Conservation (phyloP, 2,113 vertebrate genomes). For the Hyperopisus bebe region DNA sequence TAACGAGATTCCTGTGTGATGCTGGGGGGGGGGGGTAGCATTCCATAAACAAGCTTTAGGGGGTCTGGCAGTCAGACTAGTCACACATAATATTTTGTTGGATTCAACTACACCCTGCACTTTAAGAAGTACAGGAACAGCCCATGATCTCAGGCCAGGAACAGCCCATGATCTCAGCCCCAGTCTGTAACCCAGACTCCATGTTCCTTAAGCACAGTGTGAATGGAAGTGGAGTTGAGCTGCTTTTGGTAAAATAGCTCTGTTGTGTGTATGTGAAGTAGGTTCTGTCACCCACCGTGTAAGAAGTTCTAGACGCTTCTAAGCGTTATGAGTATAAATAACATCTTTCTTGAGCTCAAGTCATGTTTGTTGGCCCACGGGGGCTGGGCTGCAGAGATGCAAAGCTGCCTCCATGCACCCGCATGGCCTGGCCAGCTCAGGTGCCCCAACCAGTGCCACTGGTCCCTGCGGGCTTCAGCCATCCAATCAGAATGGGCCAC, state of each 20-base stretch:
- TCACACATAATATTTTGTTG: slow-evolving; percentile 39
- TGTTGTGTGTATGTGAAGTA: not conserved
- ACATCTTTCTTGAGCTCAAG: not conserved
- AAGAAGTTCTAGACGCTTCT: not conserved
- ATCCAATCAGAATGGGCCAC: slow-evolving; percentile 36
- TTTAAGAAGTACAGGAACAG: slow-evolving; percentile 41
- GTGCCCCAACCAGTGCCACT: not conserved
- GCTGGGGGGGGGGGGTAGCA: slow-evolving; percentile 30
- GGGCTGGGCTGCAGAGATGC: not conserved
- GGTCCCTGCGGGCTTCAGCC: slow-evolving; percentile 20
- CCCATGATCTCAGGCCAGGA: not conserved
- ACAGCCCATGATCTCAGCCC: not conserved
- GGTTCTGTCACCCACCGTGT: not conserved
- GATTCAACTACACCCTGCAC: slow-evolving; percentile 40
- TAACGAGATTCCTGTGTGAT: slow-evolving; percentile 56
- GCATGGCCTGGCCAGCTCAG: not conserved
- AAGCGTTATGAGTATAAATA: not conserved
- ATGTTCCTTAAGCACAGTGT: not conserved
- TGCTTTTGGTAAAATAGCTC: not conserved
- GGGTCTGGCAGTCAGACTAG: slow-evolving; percentile 39
- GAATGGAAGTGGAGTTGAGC: not conserved
- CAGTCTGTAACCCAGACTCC: not conserved
- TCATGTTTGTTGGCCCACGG: not conserved
- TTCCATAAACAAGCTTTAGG: slow-evolving; percentile 54
- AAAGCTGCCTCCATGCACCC: not conserved